Evolutionary conservation across 2,797 vertebrate species (phyloP).

Genomic region (Myotis planiceps): DNA sequence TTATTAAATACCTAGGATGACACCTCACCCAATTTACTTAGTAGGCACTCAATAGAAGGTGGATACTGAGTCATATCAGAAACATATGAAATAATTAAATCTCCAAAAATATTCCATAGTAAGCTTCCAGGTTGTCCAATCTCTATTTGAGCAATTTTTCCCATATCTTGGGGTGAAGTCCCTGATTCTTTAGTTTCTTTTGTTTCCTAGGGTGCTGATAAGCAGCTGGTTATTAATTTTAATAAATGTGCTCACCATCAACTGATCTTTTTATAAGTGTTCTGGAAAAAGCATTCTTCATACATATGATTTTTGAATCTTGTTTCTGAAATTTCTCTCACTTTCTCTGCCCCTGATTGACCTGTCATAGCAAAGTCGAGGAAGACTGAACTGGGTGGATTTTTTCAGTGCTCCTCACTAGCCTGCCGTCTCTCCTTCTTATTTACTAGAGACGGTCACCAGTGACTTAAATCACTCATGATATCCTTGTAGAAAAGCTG

Average conservation of each 20-base stretch:
- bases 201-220: background rate
- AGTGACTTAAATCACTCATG: background rate
- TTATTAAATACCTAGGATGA: background rate
- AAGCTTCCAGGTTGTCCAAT: background rate
- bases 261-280: background rate
- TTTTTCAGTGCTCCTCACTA: background rate
- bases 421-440: background rate
- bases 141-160: background rate
- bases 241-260: background rate
- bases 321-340: slow-evolving; percentile 16
- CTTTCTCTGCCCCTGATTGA: background rate
- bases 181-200: background rate
- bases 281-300: background rate
- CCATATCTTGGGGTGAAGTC: background rate
- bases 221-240: slow-evolving; percentile 20
- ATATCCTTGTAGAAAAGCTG: background rate
- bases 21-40: background rate
- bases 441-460: background rate
- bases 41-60: background rate
- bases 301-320: background rate
- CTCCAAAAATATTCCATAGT: background rate
- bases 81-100: background rate
- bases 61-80: background rate
- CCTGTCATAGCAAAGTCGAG: background rate
- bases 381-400: background rate